Conservation (phyloP, 2,888 invertebrate species). For the Lumbricus terrestris region DNA sequence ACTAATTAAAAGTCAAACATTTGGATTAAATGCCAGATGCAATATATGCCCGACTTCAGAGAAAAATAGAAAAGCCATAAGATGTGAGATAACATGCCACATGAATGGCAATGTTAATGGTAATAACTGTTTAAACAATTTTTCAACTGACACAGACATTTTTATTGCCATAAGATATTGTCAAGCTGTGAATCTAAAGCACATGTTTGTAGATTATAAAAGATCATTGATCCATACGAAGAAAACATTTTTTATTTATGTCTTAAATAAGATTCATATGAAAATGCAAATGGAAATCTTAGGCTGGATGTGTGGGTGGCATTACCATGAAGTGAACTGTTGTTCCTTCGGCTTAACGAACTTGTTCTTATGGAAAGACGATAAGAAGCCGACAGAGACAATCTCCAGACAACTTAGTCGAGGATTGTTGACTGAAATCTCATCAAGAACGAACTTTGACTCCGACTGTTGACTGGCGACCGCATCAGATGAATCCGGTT, state of each 20-base stretch:
- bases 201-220: neutral
- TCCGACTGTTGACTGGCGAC: neutral
- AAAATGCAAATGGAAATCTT: neutral
- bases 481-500: neutral
- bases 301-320: neutral
- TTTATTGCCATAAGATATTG: no score
- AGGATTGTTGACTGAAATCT: slow-evolving; percentile 31
- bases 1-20: neutral
- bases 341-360: slow-evolving; percentile 34
- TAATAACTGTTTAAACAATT: no score
- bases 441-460: slow-evolving; percentile 4
- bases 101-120: no score
- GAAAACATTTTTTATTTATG: neutral
- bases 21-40: neutral
- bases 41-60: neutral
- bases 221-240: neutral
- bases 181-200: no score
- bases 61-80: neutral
- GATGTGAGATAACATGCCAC: no score
- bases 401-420: slow-evolving; percentile 33
- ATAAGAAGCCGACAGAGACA: slow-evolving; percentile 34
- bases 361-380: slow-evolving; percentile 35
- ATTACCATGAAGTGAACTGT: slow-evolving; percentile 35
- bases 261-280: neutral
- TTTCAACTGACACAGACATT: no score